Conservation (phyloP, 2,797 vertebrate genomes). For the Psittacula echo region DNA sequence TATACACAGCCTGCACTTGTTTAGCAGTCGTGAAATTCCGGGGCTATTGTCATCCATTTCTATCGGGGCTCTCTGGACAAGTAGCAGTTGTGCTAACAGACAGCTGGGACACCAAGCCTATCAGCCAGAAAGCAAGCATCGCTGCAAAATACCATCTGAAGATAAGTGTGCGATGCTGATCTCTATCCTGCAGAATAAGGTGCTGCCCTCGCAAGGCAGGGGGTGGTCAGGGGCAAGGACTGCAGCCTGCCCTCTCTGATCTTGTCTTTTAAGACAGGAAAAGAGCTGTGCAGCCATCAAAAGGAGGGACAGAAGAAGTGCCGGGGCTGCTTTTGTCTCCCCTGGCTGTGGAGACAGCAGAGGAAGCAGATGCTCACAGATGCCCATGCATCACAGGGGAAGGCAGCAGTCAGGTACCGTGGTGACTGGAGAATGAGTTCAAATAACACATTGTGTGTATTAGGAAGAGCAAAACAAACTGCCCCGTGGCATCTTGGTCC, state of each 20-base stretch:
- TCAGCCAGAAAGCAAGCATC: neutral
- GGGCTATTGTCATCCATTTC: neutral
- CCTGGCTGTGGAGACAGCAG: neutral
- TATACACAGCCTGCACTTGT: neutral
- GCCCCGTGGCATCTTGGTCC: neutral
- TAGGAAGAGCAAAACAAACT: conserved; percentile 25
- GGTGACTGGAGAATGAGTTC: neutral
- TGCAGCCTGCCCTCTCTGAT: neutral
- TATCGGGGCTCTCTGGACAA: neutral
- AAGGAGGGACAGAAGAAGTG: neutral
- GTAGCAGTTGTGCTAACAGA: neutral
- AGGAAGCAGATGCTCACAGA: neutral
- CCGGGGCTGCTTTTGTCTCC: neutral
- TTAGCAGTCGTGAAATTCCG: neutral
- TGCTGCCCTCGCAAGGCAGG: neutral
- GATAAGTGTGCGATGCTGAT: neutral
- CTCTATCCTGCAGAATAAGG: neutral
- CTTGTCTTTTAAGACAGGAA: neutral
- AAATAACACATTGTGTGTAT: neutral
- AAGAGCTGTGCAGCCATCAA: neutral
- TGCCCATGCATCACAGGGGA: neutral
- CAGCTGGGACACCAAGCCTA: neutral
- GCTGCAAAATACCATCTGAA: neutral
- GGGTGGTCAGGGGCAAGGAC: neutral
- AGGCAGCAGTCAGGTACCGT: neutral